Evolutionary conservation across 2,113 vertebrate species (phyloP).

Genomic region (Gambusia affinis): DNA sequence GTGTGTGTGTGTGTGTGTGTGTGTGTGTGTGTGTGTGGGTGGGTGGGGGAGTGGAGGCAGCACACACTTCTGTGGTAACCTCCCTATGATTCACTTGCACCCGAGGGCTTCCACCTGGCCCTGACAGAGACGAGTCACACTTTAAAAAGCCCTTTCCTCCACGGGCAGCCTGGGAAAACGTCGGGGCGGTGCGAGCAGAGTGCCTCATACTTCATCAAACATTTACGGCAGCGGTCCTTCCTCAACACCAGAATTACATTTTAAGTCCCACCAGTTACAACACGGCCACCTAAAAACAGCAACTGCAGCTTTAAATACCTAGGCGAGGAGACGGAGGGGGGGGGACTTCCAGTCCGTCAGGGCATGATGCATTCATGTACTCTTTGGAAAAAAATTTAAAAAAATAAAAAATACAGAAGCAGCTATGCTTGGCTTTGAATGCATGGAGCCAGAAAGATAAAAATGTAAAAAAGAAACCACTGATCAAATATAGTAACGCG

Average conservation of each 20-base stretch:
- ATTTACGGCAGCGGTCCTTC: slow-evolving; percentile 57
- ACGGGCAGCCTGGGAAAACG: slow-evolving; percentile 24
- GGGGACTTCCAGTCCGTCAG: slow-evolving; percentile 15
- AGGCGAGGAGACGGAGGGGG: neutral
- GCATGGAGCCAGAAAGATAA: neutral
- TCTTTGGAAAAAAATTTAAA: slow-evolving; percentile 2
- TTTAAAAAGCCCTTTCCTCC: slow-evolving; percentile 55
- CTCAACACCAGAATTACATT: slow-evolving; percentile 67
- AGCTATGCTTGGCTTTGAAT: neutral
- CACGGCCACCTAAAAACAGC: slow-evolving; percentile 52
- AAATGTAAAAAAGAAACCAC: neutral
- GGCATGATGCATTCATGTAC: slow-evolving; percentile 18
- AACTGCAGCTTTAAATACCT: slow-evolving; percentile 60
- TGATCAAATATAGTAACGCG: neutral
- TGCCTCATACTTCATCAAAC: slow-evolving; percentile 65
- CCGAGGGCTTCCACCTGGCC: slow-evolving; percentile 61
- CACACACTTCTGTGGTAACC: slow-evolving; percentile 28
- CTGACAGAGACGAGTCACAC: slow-evolving; percentile 31
- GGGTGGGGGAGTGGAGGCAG: slow-evolving; percentile 11
- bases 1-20: neutral
- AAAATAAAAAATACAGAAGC: neutral
- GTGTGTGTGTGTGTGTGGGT: neutral
- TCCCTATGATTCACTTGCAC: slow-evolving; percentile 45
- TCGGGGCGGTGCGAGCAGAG: slow-evolving; percentile 39
- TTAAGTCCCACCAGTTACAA: slow-evolving; percentile 63